Conservation (phyloP, 2,888 invertebrate species). For the Nomada fucata region DNA sequence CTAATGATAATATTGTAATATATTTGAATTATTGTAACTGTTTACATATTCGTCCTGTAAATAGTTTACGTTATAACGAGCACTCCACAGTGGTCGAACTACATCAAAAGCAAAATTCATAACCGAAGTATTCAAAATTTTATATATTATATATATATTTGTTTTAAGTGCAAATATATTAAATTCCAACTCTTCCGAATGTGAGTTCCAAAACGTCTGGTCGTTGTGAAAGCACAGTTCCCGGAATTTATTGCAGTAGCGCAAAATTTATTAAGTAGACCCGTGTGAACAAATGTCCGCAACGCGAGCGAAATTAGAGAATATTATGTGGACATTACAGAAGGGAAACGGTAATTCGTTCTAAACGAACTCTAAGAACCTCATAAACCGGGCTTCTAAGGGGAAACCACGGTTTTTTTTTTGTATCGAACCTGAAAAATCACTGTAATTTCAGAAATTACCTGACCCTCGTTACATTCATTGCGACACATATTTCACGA, state of each 20-base stretch:
- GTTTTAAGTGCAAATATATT: background rate
- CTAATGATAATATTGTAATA: no score
- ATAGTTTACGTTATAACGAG: no score
- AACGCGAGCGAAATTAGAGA: slow-evolving; percentile 16
- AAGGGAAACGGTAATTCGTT: slow-evolving; percentile 20
- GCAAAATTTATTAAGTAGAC: slow-evolving; percentile 23
- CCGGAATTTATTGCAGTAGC: slow-evolving; percentile 27
- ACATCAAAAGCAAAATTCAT: no score
- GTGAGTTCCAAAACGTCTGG: background rate
- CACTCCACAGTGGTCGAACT: no score
- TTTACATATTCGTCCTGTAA: no score
- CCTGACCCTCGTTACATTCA: slow-evolving; percentile 27
- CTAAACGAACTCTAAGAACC: slow-evolving; percentile 50
- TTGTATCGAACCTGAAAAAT: slow-evolving; percentile 27
- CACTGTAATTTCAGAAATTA: slow-evolving; percentile 55
- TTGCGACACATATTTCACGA: slow-evolving; percentile 45
- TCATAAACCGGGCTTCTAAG: slow-evolving; percentile 41
- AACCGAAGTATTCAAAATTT: no score
- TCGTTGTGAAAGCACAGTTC: slow-evolving; percentile 45
- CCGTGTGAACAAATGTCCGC: slow-evolving; percentile 7
- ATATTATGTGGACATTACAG: slow-evolving; percentile 6
- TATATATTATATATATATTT: background rate
- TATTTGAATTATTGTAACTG: no score
- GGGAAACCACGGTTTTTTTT: slow-evolving; percentile 2
- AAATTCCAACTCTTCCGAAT: background rate